A percentile compares a stretch with the other conserved stretches of the same genome.
phyloP scores from a whole-genome alignment of 1,140 invertebrate genomes.

The Dendroctonus ponderosae region DNA sequence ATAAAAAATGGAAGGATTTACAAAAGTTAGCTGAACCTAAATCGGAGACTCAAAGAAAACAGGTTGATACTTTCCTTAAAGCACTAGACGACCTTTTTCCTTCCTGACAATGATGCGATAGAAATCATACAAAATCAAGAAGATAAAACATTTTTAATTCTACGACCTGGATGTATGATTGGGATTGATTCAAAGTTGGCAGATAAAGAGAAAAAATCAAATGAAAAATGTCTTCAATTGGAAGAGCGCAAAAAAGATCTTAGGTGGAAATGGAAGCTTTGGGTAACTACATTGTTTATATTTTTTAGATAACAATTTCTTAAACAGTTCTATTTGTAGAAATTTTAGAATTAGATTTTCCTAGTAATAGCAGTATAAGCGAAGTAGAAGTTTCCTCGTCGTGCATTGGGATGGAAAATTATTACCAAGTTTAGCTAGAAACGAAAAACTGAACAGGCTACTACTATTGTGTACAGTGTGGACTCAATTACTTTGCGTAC shows the following conservation, averaged over 20 bases:
- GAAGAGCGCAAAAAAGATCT: background rate
- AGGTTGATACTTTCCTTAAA: background rate
- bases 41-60: background rate
- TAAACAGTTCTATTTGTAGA: background rate
- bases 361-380: background rate
- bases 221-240: background rate
- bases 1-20: background rate
- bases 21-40: background rate
- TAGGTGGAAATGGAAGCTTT: background rate
- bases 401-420: constrained; percentile 35
- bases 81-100: background rate
- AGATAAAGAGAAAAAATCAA: constrained; percentile 2
- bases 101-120: background rate
- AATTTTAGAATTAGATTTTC: background rate
- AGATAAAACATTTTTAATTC: constrained; percentile 1
- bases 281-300: background rate
- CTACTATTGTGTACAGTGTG: constrained; percentile 29
- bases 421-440: constrained; percentile 35
- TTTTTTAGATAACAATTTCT: background rate
- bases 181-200: constrained; percentile 1
- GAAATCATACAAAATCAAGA: background rate
- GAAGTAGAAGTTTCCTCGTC: background rate
- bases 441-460: constrained; percentile 39
- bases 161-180: background rate
- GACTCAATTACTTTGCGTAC: constrained; percentile 37